Percentiles rank a stretch among this genome's conserved stretches.
Conservation (phyloP, 2,113 vertebrate genomes). For the Ardeotis arabs region DNA sequence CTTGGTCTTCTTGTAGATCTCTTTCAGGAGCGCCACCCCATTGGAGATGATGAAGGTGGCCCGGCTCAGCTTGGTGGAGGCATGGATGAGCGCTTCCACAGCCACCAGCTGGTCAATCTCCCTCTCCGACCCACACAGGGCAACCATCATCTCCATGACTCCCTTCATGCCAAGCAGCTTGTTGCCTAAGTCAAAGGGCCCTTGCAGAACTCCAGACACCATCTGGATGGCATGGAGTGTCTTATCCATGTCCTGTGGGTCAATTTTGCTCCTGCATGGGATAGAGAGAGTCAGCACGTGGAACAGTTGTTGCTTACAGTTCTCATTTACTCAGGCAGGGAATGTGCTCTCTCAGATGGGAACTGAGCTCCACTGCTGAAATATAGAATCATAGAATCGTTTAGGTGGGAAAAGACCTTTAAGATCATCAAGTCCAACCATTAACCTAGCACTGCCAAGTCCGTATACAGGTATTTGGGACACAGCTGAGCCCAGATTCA, state of each 20-base stretch:
- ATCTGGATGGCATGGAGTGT: conserved; percentile 93
- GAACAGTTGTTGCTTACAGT: neutral
- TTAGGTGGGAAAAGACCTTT: too few relatives aligned
- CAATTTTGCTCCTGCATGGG: conserved; percentile 86
- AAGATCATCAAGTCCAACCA: too few relatives aligned
- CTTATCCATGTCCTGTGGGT: conserved; percentile 96
- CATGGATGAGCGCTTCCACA: conserved; percentile 92
- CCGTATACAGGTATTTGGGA: neutral
- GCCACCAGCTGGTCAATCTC: conserved; percentile 96
- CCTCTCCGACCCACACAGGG: conserved; percentile 89
- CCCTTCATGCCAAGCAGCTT: conserved; percentile 87
- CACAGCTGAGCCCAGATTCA: neutral
- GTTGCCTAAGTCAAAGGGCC: conserved; percentile 94
- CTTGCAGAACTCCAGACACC: conserved; percentile 93
- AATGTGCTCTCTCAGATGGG: neutral
- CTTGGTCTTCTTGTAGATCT: conserved; percentile 97
- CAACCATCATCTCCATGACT: conserved; percentile 99
- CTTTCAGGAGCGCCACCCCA: conserved; percentile 89
- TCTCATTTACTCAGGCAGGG: neutral
- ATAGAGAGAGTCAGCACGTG: neutral
- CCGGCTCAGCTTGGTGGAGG: conserved; percentile 93
- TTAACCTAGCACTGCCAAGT: too few relatives aligned
- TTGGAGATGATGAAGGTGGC: conserved; percentile 97
- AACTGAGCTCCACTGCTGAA: neutral
- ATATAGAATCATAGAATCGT: too few relatives aligned